Conservation (phyloP, 2,113 vertebrate genomes). For the Bos indicus region DNA sequence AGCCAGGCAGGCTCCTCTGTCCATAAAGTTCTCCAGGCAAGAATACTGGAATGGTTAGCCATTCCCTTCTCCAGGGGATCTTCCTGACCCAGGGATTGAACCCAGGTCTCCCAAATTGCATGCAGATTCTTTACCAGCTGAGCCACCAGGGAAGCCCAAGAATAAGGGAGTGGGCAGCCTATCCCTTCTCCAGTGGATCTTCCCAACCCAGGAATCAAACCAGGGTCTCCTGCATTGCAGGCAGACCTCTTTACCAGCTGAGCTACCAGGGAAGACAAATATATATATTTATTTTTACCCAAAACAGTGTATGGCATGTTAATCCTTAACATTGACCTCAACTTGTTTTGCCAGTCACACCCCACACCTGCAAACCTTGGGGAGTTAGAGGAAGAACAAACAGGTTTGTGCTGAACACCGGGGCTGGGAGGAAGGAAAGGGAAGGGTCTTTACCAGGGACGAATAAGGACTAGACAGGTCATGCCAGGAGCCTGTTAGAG, state of each 20-base stretch:
- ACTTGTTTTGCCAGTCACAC: neutral
- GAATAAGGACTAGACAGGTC: neutral
- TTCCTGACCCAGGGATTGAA: neutral
- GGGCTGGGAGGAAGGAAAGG: accelerated
- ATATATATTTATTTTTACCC: neutral
- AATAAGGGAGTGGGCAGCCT: neutral
- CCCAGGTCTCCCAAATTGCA: neutral
- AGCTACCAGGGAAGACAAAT: neutral
- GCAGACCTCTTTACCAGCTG: neutral
- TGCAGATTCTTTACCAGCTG: neutral
- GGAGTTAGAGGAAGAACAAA: neutral
- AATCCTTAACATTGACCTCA: neutral
- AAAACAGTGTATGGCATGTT: neutral
- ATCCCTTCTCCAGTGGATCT: neutral
- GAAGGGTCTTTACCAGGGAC: neutral
- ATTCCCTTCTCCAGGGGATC: neutral
- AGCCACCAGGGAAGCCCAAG: neutral
- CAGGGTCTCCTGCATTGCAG: neutral
- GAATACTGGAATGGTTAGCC: neutral
- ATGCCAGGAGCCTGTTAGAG: neutral
- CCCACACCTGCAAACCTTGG: neutral
- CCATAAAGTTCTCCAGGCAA: neutral
- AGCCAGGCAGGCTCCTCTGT: neutral
- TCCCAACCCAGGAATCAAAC: neutral
- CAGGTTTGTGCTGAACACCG: neutral